phyloP scores from a whole-genome alignment of 2,888 invertebrate species.

The Himalopsyche anomala region DNA sequence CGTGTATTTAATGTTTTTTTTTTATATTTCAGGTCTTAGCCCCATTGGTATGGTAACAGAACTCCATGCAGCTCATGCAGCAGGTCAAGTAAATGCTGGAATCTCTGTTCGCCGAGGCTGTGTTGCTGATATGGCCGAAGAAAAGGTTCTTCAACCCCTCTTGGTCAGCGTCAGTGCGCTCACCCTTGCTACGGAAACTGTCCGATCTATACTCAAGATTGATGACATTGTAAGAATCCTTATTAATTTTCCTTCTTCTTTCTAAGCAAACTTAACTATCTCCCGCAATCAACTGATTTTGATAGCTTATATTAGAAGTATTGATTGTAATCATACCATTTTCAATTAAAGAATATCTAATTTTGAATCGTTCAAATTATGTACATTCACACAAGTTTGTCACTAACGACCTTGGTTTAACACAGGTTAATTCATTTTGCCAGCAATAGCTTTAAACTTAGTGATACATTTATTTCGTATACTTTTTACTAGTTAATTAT shows the following conservation, averaged over 20 bases:
- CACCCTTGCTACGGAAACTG: slow-evolving; percentile 96
- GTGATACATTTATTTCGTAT: too few relatives aligned
- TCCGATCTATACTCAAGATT: slow-evolving; percentile 98
- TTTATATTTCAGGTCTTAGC: slow-evolving; percentile 82
- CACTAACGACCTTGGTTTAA: too few relatives aligned
- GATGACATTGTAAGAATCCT: slow-evolving; percentile 95
- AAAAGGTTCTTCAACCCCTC: slow-evolving; percentile 98
- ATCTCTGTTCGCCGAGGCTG: slow-evolving; percentile 98
- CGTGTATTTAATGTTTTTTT: background rate
- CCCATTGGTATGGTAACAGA: slow-evolving; percentile 98
- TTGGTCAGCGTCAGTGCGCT: slow-evolving; percentile 96
- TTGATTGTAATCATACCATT: too few relatives aligned
- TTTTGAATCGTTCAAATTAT: too few relatives aligned
- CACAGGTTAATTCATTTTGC: too few relatives aligned
- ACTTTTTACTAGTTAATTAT: too few relatives aligned
- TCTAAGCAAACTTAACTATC: too few relatives aligned
- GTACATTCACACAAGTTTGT: too few relatives aligned
- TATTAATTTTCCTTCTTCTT: background rate
- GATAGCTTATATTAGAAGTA: too few relatives aligned
- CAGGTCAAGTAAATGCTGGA: slow-evolving; percentile 90
- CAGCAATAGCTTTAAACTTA: too few relatives aligned
- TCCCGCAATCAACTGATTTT: too few relatives aligned
- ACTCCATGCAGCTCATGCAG: slow-evolving; percentile 94
- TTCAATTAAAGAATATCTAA: too few relatives aligned
- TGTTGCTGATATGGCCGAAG: slow-evolving; percentile 97